phyloP scores from a whole-genome alignment of 2,888 invertebrate genomes.

The Gnatocerus cornutus region DNA sequence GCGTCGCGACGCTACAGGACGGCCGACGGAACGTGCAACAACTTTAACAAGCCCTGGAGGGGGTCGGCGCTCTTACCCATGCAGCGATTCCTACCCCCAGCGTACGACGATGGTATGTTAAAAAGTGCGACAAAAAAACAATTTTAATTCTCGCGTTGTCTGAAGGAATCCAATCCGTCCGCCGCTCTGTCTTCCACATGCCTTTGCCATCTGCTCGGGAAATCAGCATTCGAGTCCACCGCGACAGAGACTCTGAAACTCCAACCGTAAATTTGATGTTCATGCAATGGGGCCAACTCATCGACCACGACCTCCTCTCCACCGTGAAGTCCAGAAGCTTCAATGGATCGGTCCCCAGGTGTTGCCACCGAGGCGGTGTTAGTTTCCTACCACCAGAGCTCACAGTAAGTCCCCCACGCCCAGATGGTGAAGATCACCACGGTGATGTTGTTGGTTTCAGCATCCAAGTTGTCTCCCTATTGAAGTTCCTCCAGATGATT shows the following conservation, averaged over 20 bases:
- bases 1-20: slow-evolving; percentile 85
- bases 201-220: slow-evolving; percentile 83
- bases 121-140: too few relatives aligned
- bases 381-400: slow-evolving; percentile 77
- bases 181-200: slow-evolving; percentile 76
- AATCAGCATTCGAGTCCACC: slow-evolving; percentile 81
- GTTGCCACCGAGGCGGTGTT: slow-evolving; percentile 79
- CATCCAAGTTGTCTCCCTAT: slow-evolving; percentile 93
- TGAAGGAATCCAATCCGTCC: slow-evolving; percentile 73
- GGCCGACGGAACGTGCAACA: slow-evolving; percentile 93
- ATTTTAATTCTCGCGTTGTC: background rate
- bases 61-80: slow-evolving; percentile 89
- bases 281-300: slow-evolving; percentile 94
- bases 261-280: slow-evolving; percentile 83
- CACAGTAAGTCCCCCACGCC: slow-evolving; percentile 70
- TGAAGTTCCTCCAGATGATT: slow-evolving; percentile 81
- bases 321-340: slow-evolving; percentile 85
- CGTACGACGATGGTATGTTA: slow-evolving; percentile 85
- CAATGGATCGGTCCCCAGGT: slow-evolving; percentile 85
- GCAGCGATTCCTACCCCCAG: slow-evolving; percentile 85
- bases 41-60: slow-evolving; percentile 83
- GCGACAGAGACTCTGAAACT: slow-evolving; percentile 78
- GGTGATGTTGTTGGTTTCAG: slow-evolving; percentile 66
- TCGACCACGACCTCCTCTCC: slow-evolving; percentile 91
- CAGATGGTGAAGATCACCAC: background rate